These are phyloP conservation scores for Triplophysa bombifrons DNA, from an alignment of 2,797 vertebrate species.

Conservation along the genomic window DNA sequence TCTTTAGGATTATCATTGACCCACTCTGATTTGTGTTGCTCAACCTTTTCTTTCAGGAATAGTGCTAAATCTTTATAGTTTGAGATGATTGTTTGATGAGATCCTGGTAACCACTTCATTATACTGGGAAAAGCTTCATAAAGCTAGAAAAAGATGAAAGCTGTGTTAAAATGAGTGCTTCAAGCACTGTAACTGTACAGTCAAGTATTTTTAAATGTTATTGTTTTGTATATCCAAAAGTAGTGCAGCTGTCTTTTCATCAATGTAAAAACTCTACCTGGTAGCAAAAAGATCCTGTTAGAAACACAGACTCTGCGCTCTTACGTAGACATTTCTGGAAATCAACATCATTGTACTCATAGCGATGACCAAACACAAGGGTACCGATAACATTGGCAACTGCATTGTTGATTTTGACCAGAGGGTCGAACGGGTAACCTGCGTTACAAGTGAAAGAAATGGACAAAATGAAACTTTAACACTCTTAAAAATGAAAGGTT, in stretches of 20 bases:
- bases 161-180: background rate
- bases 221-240: too few species aligned
- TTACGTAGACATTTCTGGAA: conserved; percentile 57
- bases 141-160: conserved; percentile 17
- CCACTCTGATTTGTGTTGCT: conserved; percentile 69
- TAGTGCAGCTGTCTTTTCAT: background rate
- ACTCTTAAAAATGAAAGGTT: too few species aligned
- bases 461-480: background rate
- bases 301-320: conserved; percentile 56
- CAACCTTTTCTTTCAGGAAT: conserved; percentile 56
- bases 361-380: conserved; percentile 57
- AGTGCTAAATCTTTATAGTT: conserved; percentile 52
- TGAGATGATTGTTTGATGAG: conserved; percentile 65
- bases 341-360: conserved; percentile 45
- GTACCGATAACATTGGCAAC: conserved; percentile 51
- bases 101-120: conserved; percentile 68
- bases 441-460: background rate
- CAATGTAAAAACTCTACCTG: conserved; percentile 40
- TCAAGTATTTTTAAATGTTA: too few species aligned
- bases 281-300: conserved; percentile 48
- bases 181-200: too few species aligned
- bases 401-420: conserved; percentile 56
- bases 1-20: conserved; percentile 65
- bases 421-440: conserved; percentile 47
- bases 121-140: conserved; percentile 63